Evolutionary conservation across 2,888 invertebrate species (phyloP), one percentile per base, ranked within the genome.

Genomic region (Odontocerum albicorne): DNA sequence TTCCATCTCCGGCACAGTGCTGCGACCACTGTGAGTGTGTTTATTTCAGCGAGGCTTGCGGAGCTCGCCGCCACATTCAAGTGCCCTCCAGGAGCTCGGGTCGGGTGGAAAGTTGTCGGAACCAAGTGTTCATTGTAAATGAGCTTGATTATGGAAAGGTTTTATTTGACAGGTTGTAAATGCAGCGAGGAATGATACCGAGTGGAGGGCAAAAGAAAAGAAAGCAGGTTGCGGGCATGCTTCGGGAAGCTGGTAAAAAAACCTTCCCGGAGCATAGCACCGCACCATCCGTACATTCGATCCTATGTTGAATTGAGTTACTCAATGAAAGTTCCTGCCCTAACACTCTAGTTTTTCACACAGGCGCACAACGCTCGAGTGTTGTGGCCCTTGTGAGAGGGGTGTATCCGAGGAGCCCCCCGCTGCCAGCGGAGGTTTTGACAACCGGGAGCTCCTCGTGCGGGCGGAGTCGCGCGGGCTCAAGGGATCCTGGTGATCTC

Each of bases 381-480:
- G 52, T 52, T 31, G 38, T 52, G 52, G 44, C 44, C 35, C 8
- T 3, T 22, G 35, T 33, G 47, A 38, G 17, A 33, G 20, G 52
- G 27, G 22, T 15, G 42, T 20, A 20, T 13, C 17, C n/a, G 32
- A 21, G 21, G 38, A 17, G 27, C 32, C 19, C 39, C 15, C 35
- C 39, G 39, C 47, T 2, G 21, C 22, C 39, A 19, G 52, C 22
- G 22, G 38, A 38, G 47, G 38, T 45, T 38, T 4, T 27, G 32
- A 31, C 39, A 15, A 31, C 39, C 31, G 20, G 7, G 45, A 17
- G 27, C 32, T 27, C 32, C 43, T 6, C 43, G 13, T 38, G 17
- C 43, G 40, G 52, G 46, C 36, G 56, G 33, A 36, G 46, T 50
- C 51, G 51, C 51, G 51, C 51, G 57, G 60, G 57, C 60, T 57